Evolutionary conservation across 2,797 vertebrate species (phyloP), one percentile per base, ranked within the genome.

Genomic region (Petrocephalus schoutedeni): DNA sequence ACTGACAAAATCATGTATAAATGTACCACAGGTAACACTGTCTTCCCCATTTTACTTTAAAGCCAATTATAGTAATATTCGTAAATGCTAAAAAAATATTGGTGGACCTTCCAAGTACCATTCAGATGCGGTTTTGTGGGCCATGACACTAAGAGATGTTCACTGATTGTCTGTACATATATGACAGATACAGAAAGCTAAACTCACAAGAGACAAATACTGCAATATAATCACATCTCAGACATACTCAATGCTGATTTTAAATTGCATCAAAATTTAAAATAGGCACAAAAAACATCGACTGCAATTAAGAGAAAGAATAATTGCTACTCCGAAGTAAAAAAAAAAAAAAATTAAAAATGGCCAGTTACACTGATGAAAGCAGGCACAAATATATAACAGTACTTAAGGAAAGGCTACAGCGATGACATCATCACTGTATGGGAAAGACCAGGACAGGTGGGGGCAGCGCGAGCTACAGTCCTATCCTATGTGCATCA

Each of bases 151-250:
- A 87, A 21, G 91, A 89, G 87, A 53, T 64, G 16, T 9, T 87
- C 82, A 90, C 90, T 91, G 94, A 95, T 95, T 94, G 95, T 94
- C 94, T 92, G 91, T 88, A 87, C 91, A 87, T 45, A 90, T 84
- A 82, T 88, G 93, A 89, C 89, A 89, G 90, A 90, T 89, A 91
- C 87, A 92, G 89, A 91, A 92, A 90, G 89, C 89, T 89, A 89
- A 89, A 88, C 90, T 92, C 87, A 88, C 3, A 86, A 89, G 71
- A 23, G 80, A 77, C 89, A 89, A 91, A 92, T 90, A 90, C 53
- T 90, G 89, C 87, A 88, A 87, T 89, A 88, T 89, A 64, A 59
- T 88, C 86, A 89, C 84, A 88, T 84, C 59, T 89, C 74, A 88
- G 88, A 84, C 57, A 90, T 64, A 71, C 85, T 85, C 92, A 86